Percentiles rank a stretch among this genome's conserved stretches.
phyloP scores from a whole-genome alignment of 2,888 invertebrate genomes.

The Parnassius smintheus region DNA sequence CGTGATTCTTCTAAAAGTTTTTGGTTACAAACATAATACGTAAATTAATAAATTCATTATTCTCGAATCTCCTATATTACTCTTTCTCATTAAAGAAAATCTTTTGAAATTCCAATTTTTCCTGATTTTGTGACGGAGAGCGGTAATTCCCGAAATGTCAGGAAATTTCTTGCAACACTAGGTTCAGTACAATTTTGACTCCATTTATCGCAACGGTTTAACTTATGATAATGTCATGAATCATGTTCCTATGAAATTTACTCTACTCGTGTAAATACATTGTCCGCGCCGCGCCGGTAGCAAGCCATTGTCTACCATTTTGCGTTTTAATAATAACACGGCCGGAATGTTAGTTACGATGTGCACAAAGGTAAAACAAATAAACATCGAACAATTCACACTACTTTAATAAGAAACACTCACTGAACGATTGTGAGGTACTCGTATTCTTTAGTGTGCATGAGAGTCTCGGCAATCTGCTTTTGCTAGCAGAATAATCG shows the following conservation, averaged over 20 bases:
- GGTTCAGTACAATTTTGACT: not conserved
- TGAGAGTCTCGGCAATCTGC: not conserved
- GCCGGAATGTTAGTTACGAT: constrained; percentile 37
- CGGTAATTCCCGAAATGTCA: too few relatives aligned
- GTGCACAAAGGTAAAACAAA: constrained; percentile 40
- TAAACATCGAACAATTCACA: constrained; percentile 33
- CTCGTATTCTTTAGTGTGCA: not conserved
- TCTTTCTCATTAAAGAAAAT: too few relatives aligned
- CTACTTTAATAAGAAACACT: constrained; percentile 17
- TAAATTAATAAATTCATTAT: too few relatives aligned
- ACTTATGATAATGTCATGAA: not conserved
- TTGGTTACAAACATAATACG: too few relatives aligned
- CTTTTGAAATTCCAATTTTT: too few relatives aligned
- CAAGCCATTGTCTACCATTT: constrained; percentile 15
- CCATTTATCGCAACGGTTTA: constrained; percentile 1
- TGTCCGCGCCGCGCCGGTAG: not conserved
- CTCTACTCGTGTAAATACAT: constrained; percentile 1
- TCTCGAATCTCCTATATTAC: too few relatives aligned
- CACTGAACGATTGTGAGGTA: constrained; percentile 6
- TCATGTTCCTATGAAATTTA: not conserved
- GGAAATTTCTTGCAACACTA: too few relatives aligned
- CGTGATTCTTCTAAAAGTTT: too few relatives aligned
- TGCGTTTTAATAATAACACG: constrained; percentile 18
- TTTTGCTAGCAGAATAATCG: too few relatives aligned
- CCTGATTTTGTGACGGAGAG: too few relatives aligned